phyloP scores from a whole-genome alignment of 2,797 vertebrate genomes.

The Selene dorsalis region DNA sequence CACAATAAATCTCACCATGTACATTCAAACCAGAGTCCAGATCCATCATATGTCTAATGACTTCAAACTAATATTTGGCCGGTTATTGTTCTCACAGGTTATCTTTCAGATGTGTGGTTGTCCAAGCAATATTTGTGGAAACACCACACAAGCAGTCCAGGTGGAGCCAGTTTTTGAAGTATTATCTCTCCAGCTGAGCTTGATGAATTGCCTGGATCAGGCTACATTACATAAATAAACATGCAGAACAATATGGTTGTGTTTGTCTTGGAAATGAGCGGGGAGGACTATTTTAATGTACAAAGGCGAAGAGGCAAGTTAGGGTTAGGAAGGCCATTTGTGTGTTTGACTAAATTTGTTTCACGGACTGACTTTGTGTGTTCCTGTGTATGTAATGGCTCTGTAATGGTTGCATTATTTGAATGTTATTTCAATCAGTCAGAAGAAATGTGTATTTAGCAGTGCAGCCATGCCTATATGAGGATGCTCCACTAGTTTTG shows the following conservation, averaged over 20 bases:
- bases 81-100: constrained; percentile 65
- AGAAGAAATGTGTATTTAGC: constrained; percentile 36
- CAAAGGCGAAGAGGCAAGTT: neutral
- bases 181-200: constrained; percentile 36
- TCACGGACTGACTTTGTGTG: constrained; percentile 17
- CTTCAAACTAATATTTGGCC: constrained; percentile 75
- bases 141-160: constrained; percentile 23
- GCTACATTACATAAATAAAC: constrained; percentile 42
- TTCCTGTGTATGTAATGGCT: constrained; percentile 15
- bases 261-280: constrained; percentile 56
- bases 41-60: constrained; percentile 9
- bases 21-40: constrained; percentile 10
- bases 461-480: neutral
- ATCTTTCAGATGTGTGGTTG: constrained; percentile 44
- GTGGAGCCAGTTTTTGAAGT: constrained; percentile 7
- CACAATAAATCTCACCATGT: constrained; percentile 54
- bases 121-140: constrained; percentile 36
- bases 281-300: constrained; percentile 4
- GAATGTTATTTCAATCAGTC: constrained; percentile 13
- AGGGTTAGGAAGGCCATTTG: neutral
- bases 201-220: constrained; percentile 37
- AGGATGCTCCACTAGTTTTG: constrained; percentile 20
- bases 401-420: constrained; percentile 37
- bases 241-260: constrained; percentile 44
- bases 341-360: constrained; percentile 48